Conservation (phyloP, 1,140 invertebrate species). For the Aplysia californica region DNA sequence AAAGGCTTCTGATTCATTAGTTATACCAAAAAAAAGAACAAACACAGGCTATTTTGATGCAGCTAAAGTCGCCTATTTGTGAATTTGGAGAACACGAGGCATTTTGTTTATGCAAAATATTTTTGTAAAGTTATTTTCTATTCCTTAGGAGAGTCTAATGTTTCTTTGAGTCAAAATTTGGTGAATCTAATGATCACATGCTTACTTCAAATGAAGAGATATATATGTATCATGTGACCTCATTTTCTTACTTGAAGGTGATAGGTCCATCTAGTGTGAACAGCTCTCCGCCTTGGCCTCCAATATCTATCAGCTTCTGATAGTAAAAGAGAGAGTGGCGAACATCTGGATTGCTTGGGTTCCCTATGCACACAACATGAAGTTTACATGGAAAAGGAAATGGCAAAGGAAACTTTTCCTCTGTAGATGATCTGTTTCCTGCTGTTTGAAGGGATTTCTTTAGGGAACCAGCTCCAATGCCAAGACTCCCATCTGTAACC, state of each 20-base stretch:
- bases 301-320: slow-evolving; percentile 72
- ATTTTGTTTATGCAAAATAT: no score
- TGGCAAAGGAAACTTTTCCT: slow-evolving; percentile 74
- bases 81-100: no score
- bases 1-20: no score
- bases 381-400: slow-evolving; percentile 86
- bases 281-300: slow-evolving; percentile 75
- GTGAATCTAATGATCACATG: no score
- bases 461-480: slow-evolving; percentile 75
- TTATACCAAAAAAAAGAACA: no score
- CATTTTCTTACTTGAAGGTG: slow-evolving; percentile 69
- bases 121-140: no score
- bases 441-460: slow-evolving; percentile 59
- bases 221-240: no score
- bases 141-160: no score
- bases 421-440: slow-evolving; percentile 37
- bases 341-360: slow-evolving; percentile 60
- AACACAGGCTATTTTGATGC: no score
- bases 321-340: slow-evolving; percentile 66
- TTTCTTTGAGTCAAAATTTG: no score
- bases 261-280: slow-evolving; percentile 74
- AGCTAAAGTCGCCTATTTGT: no score
- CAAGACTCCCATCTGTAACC: slow-evolving; percentile 83
- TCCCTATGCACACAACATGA: slow-evolving; percentile 77
- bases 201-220: no score